Percentiles rank a stretch among this genome's conserved stretches.
Evolutionary conservation across 2,797 vertebrate genomes (phyloP).

Genomic region (Eulemur coronatus): DNA sequence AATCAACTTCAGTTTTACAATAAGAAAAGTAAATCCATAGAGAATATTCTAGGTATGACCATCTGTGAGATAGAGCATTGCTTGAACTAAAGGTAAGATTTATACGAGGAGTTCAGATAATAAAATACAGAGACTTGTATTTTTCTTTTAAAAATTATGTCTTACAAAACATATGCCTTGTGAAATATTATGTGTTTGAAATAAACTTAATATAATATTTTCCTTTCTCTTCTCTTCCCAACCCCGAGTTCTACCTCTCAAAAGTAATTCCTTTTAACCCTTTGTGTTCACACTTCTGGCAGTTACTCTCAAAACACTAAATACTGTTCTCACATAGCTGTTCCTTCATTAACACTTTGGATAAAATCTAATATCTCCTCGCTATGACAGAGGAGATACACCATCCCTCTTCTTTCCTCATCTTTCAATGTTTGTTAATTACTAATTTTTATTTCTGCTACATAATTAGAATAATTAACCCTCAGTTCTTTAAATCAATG

Average conservation of each 20-base stretch:
- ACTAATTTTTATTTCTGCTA: not conserved
- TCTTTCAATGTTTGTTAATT: not conserved
- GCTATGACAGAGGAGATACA: not conserved
- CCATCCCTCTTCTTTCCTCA: not conserved
- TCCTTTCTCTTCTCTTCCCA: not conserved
- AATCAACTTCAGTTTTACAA: conserved; percentile 45
- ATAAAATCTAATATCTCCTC: not conserved
- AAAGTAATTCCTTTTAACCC: not conserved
- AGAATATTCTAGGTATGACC: not conserved
- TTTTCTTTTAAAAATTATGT: not conserved
- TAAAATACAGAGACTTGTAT: not conserved
- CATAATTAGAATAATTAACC: not conserved
- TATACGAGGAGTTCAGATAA: conserved; percentile 2
- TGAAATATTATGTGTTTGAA: conserved; percentile 35
- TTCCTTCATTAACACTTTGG: not conserved
- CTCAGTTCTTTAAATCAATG: not conserved
- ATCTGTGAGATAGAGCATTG: not conserved
- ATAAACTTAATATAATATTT: not conserved
- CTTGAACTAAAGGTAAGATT: conserved; percentile 32
- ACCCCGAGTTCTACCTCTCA: not conserved
- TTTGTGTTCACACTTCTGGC: not conserved
- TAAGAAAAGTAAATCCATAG: not conserved
- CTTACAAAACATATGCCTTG: not conserved
- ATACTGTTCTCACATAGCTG: not conserved
- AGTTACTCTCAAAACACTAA: not conserved